These are phyloP conservation scores for Labeo catla DNA, from an alignment of 2,113 vertebrate species.

Conservation along the genomic window DNA sequence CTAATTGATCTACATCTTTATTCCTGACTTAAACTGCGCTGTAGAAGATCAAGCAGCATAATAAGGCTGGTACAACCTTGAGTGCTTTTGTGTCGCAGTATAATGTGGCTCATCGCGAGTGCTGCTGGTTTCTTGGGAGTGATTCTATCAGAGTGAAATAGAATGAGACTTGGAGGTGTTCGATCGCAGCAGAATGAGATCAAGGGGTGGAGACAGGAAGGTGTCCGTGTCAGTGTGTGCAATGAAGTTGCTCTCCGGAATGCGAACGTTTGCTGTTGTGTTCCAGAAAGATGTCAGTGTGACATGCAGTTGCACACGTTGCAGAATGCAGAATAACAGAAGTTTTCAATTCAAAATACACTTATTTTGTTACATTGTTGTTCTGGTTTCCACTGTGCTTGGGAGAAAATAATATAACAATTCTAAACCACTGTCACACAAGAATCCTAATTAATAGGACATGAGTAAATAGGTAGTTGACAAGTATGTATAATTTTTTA, in stretches of 20 bases:
- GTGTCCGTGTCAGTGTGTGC: not conserved
- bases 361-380: not conserved
- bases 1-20: not conserved
- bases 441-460: not conserved
- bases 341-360: not conserved
- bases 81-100: not conserved
- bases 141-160: conserved; percentile 7
- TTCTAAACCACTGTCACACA: not conserved
- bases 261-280: not conserved
- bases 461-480: too few relatives aligned
- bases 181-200: conserved; percentile 30
- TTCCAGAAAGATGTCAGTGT: conserved; percentile 4
- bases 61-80: not conserved
- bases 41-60: conserved; percentile 2
- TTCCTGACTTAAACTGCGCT: not conserved
- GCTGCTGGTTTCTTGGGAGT: conserved; percentile 29
- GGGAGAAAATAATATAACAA: not conserved
- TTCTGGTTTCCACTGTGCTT: not conserved
- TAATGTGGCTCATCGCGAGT: not conserved
- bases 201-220: conserved; percentile 23
- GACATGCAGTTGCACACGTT: not conserved
- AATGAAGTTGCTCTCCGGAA: conserved; percentile 2
- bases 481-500: too few relatives aligned
- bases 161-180: conserved; percentile 16
- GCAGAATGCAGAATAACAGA: not conserved